Evolutionary conservation across 2,797 vertebrate genomes (phyloP).

Genomic region (Eidolon dupreanum): DNA sequence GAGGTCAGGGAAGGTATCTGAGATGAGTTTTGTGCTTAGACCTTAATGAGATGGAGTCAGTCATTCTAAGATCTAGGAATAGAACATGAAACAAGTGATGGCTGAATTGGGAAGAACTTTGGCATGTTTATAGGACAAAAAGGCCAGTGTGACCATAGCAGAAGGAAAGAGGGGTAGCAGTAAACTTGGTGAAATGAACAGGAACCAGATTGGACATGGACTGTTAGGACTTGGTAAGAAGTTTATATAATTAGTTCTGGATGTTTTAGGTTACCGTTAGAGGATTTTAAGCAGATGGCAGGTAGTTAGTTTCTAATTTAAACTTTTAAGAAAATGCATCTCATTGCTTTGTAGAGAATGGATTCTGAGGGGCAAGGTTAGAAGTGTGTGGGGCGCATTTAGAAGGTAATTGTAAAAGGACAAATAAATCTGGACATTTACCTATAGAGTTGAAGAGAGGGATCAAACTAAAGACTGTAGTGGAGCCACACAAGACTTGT

Average conservation of each 20-base stretch:
- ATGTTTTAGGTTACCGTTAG: not conserved
- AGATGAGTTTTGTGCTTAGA: conserved; percentile 14
- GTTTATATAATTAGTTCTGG: conserved; percentile 13
- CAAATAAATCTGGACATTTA: not conserved
- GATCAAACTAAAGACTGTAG: not conserved
- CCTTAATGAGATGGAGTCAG: not conserved
- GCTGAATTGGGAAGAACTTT: not conserved
- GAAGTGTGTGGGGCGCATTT: not conserved
- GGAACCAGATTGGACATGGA: not conserved
- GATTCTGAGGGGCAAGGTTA: not conserved
- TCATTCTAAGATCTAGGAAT: not conserved
- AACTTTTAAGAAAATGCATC: conserved; percentile 17
- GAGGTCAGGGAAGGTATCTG: not conserved
- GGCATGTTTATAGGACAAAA: not conserved
- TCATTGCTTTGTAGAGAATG: conserved; percentile 13
- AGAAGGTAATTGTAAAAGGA: not conserved
- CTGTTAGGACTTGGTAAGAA: not conserved
- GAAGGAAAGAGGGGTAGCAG: not conserved
- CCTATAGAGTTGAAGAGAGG: not conserved
- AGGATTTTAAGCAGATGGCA: not conserved
- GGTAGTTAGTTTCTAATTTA: not conserved
- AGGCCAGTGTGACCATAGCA: not conserved
- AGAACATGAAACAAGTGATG: not conserved
- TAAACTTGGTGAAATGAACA: not conserved
- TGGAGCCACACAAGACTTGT: not conserved